A percentile compares a stretch with the other conserved stretches of the same genome.
phyloP scores from a whole-genome alignment of 2,888 invertebrate genomes.

The Ophonus ardosiacus region DNA sequence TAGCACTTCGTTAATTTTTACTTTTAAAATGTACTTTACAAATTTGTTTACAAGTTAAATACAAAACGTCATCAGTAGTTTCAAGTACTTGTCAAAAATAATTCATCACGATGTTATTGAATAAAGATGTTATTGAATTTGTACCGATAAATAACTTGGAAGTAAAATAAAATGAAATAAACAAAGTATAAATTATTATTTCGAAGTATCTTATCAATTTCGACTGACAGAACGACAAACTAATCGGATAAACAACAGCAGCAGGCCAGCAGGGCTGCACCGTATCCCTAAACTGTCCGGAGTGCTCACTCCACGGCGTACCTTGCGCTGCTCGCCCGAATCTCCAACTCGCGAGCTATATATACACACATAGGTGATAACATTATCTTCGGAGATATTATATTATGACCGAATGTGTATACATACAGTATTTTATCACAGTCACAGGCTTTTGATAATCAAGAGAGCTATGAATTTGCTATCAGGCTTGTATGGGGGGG shows the following conservation, averaged over 20 bases:
- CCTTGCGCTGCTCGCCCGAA: conserved; percentile 26
- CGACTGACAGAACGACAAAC: neutral
- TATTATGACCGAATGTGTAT: conserved; percentile 62
- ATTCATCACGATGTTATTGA: no score
- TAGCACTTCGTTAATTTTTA: no score
- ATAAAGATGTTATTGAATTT: no score
- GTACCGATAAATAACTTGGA: no score
- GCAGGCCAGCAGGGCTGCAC: neutral
- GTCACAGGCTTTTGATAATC: conserved; percentile 63
- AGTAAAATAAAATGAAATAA: no score
- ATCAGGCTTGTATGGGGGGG: conserved; percentile 59
- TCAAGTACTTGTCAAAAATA: no score
- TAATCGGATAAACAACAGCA: neutral
- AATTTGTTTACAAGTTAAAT: no score
- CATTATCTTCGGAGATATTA: conserved; percentile 62
- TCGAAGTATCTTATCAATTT: neutral
- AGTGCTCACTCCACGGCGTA: neutral
- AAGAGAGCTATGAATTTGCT: conserved; percentile 62
- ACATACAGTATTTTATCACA: conserved; percentile 60
- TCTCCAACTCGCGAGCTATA: conserved; percentile 25
- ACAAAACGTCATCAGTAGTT: no score
- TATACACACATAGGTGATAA: conserved; percentile 62
- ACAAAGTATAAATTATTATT: no score
- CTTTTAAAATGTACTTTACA: no score
- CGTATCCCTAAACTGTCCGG: neutral